Conservation (phyloP, 2,888 invertebrate species). For the Eupithecia dodoneata region DNA sequence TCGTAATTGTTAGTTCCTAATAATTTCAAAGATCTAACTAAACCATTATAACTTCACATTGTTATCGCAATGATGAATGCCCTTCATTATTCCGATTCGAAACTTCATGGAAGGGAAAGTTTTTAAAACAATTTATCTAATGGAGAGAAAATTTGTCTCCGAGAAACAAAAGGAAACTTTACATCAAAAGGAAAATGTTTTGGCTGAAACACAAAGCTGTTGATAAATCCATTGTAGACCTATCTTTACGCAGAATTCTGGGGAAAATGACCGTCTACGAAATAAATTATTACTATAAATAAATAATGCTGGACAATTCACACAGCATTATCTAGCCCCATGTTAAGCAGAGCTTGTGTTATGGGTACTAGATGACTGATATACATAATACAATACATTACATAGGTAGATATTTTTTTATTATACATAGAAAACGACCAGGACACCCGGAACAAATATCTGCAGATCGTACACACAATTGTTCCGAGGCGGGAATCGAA, state of each 20-base stretch:
- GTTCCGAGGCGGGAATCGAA: no score
- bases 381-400: no score
- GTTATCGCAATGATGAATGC: conserved; percentile 50
- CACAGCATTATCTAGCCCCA: no score
- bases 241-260: conserved; percentile 10
- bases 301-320: no score
- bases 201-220: conserved; percentile 16
- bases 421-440: no score
- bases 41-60: conserved; percentile 11
- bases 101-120: conserved; percentile 60
- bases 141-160: conserved; percentile 67
- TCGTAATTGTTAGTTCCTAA: neutral
- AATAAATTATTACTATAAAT: conserved; percentile 3
- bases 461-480: no score
- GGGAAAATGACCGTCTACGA: conserved; percentile 7
- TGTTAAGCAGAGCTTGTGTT: no score
- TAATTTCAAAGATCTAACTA: neutral
- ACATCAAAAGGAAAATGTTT: conserved; percentile 59
- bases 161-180: conserved; percentile 63
- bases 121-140: conserved; percentile 70
- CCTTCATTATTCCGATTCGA: conserved; percentile 53
- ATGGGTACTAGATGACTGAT: no score
- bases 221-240: conserved; percentile 16
- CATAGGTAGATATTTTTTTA: no score
- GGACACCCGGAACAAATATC: no score